phyloP scores from a whole-genome alignment of 2,888 invertebrate genomes.

The Drosophila infuscata region DNA sequence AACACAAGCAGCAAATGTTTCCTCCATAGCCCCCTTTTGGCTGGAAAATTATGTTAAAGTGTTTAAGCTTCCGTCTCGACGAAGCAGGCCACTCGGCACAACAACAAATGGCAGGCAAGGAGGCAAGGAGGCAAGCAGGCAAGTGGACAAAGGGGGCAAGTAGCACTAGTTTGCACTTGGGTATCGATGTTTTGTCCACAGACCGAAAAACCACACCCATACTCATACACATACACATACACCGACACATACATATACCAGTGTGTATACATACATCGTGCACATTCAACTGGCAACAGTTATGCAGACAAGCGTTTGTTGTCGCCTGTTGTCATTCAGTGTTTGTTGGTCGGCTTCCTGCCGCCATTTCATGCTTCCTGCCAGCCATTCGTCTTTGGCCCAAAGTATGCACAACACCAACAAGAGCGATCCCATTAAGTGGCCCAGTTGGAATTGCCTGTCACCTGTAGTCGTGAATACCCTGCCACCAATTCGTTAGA shows the following conservation, averaged over 20 bases:
- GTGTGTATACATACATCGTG: slow-evolving; percentile 8
- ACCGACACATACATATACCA: slow-evolving; percentile 17
- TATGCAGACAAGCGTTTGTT: slow-evolving; percentile 40
- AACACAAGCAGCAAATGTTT: slow-evolving; percentile 54
- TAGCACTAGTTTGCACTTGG: slow-evolving; percentile 43
- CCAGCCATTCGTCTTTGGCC: slow-evolving; percentile 45
- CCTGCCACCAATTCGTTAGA: background rate
- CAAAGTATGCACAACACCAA: slow-evolving; percentile 29
- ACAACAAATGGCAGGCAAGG: background rate
- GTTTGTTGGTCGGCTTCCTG: slow-evolving; percentile 71
- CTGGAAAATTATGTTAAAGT: slow-evolving; percentile 68
- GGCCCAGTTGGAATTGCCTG: slow-evolving; percentile 40
- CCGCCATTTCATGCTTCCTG: slow-evolving; percentile 71
- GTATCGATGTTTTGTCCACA: slow-evolving; percentile 47
- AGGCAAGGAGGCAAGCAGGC: background rate
- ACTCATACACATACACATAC: slow-evolving; percentile 30
- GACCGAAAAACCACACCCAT: slow-evolving; percentile 23
- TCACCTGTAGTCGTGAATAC: slow-evolving; percentile 29
- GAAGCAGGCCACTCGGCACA: background rate
- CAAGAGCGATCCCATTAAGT: slow-evolving; percentile 11
- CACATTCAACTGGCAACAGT: slow-evolving; percentile 46
- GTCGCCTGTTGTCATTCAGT: slow-evolving; percentile 51
- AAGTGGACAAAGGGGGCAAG: slow-evolving; percentile 1
- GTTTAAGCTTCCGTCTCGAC: slow-evolving; percentile 63
- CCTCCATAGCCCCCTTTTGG: slow-evolving; percentile 59